Evolutionary conservation across 2,888 invertebrate genomes (phyloP).

Genomic region (Schizotus pectinicornis): DNA sequence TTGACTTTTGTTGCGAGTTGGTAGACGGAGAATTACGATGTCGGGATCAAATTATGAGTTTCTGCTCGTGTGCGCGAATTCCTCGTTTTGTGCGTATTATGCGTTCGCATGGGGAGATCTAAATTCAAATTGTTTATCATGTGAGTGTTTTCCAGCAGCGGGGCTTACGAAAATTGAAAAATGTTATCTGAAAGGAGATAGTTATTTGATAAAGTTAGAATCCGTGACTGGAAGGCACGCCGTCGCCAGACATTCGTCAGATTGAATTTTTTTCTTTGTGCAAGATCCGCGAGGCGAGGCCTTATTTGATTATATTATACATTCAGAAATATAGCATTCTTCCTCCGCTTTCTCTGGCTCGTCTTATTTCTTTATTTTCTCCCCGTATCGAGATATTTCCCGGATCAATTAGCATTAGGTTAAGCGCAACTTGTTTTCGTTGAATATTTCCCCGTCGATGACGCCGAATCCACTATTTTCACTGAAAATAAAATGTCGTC

Average conservation of each 20-base stretch:
- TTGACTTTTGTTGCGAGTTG: no score
- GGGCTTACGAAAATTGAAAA: slow-evolving; percentile 38
- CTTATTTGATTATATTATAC: slow-evolving; percentile 42
- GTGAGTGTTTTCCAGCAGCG: slow-evolving; percentile 8
- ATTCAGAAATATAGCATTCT: slow-evolving; percentile 29
- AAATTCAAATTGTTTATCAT: slow-evolving; percentile 3
- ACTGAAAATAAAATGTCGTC: slow-evolving; percentile 8
- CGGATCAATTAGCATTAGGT: slow-evolving; percentile 36
- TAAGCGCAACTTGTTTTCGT: slow-evolving; percentile 25
- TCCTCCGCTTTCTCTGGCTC: slow-evolving; percentile 25
- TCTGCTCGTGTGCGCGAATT: background rate
- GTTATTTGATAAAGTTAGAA: slow-evolving; percentile 44
- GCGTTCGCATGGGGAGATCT: background rate
- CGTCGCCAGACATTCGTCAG: slow-evolving; percentile 39
- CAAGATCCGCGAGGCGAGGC: slow-evolving; percentile 37
- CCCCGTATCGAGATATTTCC: slow-evolving; percentile 19
- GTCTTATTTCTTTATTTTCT: slow-evolving; percentile 22
- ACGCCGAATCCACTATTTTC: slow-evolving; percentile 15
- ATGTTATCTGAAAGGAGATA: slow-evolving; percentile 41
- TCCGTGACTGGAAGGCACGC: slow-evolving; percentile 39
- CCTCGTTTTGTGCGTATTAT: background rate
- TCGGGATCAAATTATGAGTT: no score
- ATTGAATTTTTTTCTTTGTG: slow-evolving; percentile 44
- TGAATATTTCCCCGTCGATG: slow-evolving; percentile 16
- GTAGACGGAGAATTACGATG: no score